phyloP scores from a whole-genome alignment of 2,113 vertebrate species.

The Sinocyclocheilus anshuiensis region DNA sequence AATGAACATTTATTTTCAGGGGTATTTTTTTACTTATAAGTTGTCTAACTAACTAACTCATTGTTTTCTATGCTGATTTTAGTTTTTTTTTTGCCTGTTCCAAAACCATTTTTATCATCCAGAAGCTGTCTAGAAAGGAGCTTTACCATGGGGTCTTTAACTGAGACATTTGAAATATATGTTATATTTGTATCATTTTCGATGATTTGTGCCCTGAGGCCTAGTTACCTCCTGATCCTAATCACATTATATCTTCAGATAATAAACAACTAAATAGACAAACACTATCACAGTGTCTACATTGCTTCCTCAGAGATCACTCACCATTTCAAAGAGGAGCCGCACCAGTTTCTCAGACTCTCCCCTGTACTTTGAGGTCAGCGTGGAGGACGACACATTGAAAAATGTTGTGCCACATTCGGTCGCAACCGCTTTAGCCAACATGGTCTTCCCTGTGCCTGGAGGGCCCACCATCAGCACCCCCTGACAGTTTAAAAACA shows the following conservation, averaged over 20 bases:
- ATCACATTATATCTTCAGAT: not conserved
- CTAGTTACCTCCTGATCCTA: no score
- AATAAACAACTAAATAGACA: not conserved
- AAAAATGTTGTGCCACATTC: constrained; percentile 99
- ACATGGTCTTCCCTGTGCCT: constrained; percentile 94
- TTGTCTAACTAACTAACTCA: no score
- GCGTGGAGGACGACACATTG: constrained; percentile 94
- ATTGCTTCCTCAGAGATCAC: not conserved
- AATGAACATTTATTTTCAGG: not conserved
- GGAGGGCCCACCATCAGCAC: constrained; percentile 99
- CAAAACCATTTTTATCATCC: no score
- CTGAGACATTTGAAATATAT: no score
- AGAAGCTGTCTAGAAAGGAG: no score
- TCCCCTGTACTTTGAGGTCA: constrained; percentile 86
- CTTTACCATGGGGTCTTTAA: no score
- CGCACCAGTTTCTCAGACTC: constrained; percentile 98
- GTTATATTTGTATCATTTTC: no score
- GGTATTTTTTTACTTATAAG: not conserved
- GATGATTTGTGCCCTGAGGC: no score
- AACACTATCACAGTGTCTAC: not conserved
- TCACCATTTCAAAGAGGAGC: constrained; percentile 99
- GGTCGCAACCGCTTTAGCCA: constrained; percentile 97
- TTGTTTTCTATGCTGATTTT: no score
- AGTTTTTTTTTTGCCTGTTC: no score
- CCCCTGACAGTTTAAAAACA: constrained; percentile 74